Base-by-base conservation (phyloP, 2,888 invertebrate species). In the Hofmannophila pseudospretella region DNA sequence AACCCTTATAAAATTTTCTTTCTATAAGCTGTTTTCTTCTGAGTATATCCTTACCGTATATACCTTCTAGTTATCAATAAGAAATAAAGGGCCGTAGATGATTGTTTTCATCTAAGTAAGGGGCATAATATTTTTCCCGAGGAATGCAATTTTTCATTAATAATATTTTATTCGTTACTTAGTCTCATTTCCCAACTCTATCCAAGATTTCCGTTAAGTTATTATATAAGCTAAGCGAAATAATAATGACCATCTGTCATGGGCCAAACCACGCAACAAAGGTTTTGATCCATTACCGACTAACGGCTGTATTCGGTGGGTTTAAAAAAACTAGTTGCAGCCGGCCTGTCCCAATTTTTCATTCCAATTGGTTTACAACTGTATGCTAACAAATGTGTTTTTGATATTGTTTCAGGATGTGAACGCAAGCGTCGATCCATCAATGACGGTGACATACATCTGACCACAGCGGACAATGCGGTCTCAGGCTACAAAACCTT, bases 391-490 rank as follows among this genome's bases (percentile, higher is more conserved):
- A 16, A 3, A 23, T 23, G 23, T n/a, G 3, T 23, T 51, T 59
- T 55, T 45, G n/a, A n/a, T 37, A 52, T 85, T 85, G 80, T 86
- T 86, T 41, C 84, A 86, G 86, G 59, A 82, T 80, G 78, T 81
- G 66, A 82, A 58, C 60, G 37, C 41, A 53, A 53, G 45, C 58
- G 49, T 66, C 66, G 51, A 55, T 53, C 54, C 66, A 65, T 81
- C 79, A 67, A 85, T 79, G 81, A 66, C 65, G 55, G 58, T 63
- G 70, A 66, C 49, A 55, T 62, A 67, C 52, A 67, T 54, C 61
- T 70, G 67, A 79, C 67, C 64, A 65, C 52, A 64, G 59, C 66
- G 56, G 71, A 84, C 72, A 81, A 85, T 85, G 86, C 80, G 86
- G 78, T 82, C 85, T 62, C 85, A 84, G 58, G 62, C 75, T 61